Conservation (phyloP, 2,113 vertebrate genomes). For the Kryptolebias marmoratus region DNA sequence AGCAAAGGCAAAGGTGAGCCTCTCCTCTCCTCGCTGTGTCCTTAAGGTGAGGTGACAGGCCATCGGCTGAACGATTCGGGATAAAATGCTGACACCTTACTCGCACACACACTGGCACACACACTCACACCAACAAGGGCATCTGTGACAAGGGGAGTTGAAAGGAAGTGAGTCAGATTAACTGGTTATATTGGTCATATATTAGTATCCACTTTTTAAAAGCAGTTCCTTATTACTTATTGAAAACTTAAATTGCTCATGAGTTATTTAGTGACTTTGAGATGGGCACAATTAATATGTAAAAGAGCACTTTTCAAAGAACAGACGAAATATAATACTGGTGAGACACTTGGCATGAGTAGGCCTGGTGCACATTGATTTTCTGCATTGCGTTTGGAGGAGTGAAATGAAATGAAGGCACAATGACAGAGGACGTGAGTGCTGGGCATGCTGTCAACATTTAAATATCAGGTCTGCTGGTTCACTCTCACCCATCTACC, state of each 20-base stretch:
- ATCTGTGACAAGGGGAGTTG: slow-evolving; percentile 52
- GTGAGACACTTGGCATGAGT: slow-evolving; percentile 42
- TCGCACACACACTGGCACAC: slow-evolving; percentile 32
- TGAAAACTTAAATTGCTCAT: background rate
- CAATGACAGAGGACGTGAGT: slow-evolving; percentile 55
- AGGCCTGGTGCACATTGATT: slow-evolving; percentile 52
- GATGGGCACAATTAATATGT: slow-evolving; percentile 23
- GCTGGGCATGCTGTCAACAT: slow-evolving; percentile 69
- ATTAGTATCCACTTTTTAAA: slow-evolving; percentile 4
- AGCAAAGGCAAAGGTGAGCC: slow-evolving; percentile 77
- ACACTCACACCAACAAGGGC: slow-evolving; percentile 65
- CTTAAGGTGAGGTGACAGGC: slow-evolving; percentile 71
- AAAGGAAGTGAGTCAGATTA: slow-evolving; percentile 43
- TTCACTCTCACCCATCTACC: slow-evolving; percentile 54
- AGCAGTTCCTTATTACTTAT: slow-evolving; percentile 3
- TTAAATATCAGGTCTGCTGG: slow-evolving; percentile 62
- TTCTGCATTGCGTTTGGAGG: slow-evolving; percentile 57
- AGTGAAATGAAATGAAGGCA: slow-evolving; percentile 63
- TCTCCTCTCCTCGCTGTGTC: slow-evolving; percentile 46
- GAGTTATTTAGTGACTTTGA: slow-evolving; percentile 25
- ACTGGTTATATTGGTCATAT: slow-evolving; percentile 20
- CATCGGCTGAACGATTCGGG: slow-evolving; percentile 67
- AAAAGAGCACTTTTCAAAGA: slow-evolving; percentile 36
- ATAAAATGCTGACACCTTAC: slow-evolving; percentile 75
- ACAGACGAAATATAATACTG: slow-evolving; percentile 26